phyloP scores from a whole-genome alignment of 2,797 vertebrate genomes.

The Avahi laniger region DNA sequence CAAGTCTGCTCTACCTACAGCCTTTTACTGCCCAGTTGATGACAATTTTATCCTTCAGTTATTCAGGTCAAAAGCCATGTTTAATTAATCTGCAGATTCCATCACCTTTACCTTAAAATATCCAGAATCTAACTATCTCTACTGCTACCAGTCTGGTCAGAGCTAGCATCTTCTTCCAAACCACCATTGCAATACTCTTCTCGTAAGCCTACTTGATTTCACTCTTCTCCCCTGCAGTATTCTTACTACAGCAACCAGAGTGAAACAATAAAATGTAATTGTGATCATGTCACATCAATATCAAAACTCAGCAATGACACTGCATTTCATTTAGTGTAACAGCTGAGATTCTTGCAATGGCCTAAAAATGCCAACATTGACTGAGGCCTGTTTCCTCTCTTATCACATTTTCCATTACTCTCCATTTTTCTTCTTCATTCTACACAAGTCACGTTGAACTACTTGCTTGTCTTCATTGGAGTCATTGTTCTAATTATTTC shows the following conservation, averaged over 20 bases:
- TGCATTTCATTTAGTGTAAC: neutral
- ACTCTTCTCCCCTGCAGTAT: neutral
- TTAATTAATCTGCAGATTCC: neutral
- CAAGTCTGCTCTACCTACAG: neutral
- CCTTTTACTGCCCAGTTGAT: neutral
- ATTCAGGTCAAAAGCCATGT: neutral
- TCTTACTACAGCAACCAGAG: neutral
- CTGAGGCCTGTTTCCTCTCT: neutral
- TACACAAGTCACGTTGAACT: neutral
- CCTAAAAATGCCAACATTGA: neutral
- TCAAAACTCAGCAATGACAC: neutral
- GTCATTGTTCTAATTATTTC: neutral
- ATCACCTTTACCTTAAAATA: neutral
- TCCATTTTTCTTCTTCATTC: neutral
- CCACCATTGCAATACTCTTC: neutral
- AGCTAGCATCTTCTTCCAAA: neutral
- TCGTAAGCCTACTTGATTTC: neutral
- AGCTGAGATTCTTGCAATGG: neutral
- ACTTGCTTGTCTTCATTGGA: neutral
- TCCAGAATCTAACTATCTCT: neutral
- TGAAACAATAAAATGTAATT: neutral
- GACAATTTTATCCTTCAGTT: neutral
- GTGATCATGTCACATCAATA: neutral
- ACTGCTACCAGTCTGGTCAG: neutral
- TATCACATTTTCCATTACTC: neutral